phyloP scores from a whole-genome alignment of 2,797 vertebrate genomes.

The Staurois parvus region DNA sequence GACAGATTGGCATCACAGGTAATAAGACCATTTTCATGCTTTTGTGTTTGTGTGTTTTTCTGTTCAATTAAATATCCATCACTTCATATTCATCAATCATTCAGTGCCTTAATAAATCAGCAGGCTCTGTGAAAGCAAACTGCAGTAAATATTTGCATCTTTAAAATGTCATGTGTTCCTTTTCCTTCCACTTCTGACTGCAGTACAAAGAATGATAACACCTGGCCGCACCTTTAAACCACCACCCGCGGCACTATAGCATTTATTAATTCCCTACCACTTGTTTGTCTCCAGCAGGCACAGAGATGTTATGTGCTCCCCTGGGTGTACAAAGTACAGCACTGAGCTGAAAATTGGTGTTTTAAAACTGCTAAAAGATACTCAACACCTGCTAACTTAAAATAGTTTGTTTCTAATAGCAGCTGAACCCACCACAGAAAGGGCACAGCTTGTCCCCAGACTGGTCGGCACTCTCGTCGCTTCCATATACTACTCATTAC shows the following conservation, averaged over 20 bases:
- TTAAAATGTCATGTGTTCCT: slow-evolving; percentile 4
- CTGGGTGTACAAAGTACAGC: slow-evolving; percentile 40
- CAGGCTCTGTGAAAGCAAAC: background rate
- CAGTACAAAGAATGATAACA: background rate
- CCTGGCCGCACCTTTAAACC: slow-evolving; percentile 3
- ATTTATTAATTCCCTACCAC: slow-evolving; percentile 44
- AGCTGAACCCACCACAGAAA: slow-evolving; percentile 54
- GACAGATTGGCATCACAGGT: background rate
- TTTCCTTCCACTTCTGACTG: background rate
- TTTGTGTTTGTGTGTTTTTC: too few species aligned
- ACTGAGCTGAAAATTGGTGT: slow-evolving; percentile 60
- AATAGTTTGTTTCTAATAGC: slow-evolving; percentile 60
- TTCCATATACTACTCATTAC: slow-evolving; percentile 42
- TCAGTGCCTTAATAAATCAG: background rate
- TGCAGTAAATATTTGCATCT: background rate
- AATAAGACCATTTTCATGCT: background rate
- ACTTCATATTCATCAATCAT: background rate
- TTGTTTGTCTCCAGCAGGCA: slow-evolving; percentile 52
- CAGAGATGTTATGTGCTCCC: slow-evolving; percentile 31
- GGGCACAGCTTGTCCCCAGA: slow-evolving; percentile 56
- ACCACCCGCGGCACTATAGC: slow-evolving; percentile 30
- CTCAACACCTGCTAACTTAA: slow-evolving; percentile 61
- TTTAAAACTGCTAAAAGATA: slow-evolving; percentile 60
- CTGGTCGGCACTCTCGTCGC: slow-evolving; percentile 39
- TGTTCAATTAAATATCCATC: background rate